phyloP scores from a whole-genome alignment of 2,113 vertebrate species.

The Fulica atra region DNA sequence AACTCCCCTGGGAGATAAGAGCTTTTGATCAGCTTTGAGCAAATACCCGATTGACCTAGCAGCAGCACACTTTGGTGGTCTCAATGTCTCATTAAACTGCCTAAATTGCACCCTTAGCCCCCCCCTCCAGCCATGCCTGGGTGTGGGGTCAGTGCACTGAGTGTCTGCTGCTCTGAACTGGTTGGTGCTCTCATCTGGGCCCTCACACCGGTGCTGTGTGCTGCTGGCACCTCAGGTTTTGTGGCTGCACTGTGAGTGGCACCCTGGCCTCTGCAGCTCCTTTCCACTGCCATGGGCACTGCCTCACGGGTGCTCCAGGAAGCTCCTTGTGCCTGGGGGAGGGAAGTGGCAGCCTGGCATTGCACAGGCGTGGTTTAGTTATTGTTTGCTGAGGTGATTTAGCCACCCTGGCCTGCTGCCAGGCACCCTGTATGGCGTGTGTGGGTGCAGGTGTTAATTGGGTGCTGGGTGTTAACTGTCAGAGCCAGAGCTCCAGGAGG shows the following conservation, averaged over 20 bases:
- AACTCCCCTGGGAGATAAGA: background rate
- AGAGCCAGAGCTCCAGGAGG: background rate
- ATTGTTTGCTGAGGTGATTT: background rate
- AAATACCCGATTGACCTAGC: background rate
- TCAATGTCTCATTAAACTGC: background rate
- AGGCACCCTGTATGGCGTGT: fast-evolving
- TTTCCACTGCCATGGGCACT: fast-evolving
- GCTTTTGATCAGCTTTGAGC: background rate
- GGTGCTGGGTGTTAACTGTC: background rate
- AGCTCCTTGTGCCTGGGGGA: background rate
- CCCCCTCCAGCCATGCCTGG: background rate
- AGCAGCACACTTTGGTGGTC: background rate
- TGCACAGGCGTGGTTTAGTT: background rate
- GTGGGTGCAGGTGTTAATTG: background rate
- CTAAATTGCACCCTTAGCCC: background rate
- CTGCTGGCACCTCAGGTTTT: background rate
- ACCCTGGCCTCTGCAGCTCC: fast-evolving
- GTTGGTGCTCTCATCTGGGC: background rate
- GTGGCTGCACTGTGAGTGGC: background rate
- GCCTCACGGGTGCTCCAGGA: background rate
- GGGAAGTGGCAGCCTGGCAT: background rate
- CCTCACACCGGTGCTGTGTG: background rate
- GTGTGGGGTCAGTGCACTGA: background rate
- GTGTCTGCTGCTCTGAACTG: background rate
- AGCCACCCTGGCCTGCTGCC: background rate